Evolutionary conservation across 2,888 invertebrate species (phyloP).

Genomic region (Lithophane socia): DNA sequence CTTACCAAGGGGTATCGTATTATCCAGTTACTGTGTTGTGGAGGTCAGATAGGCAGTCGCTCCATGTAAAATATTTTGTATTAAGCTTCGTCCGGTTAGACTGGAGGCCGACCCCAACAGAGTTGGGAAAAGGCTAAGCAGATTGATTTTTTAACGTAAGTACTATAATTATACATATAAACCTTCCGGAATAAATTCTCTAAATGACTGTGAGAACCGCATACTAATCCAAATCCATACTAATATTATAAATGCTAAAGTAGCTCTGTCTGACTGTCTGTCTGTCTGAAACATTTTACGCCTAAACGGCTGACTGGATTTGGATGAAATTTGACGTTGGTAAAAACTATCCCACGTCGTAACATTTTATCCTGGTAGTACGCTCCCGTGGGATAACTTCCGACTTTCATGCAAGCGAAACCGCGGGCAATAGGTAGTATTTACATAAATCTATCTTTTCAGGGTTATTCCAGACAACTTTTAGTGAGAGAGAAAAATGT

Average conservation of each 20-base stretch:
- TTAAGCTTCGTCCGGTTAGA: too few species aligned
- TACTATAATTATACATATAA: not conserved
- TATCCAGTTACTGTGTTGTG: too few species aligned
- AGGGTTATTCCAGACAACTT: conserved; percentile 52
- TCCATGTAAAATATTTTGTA: too few species aligned
- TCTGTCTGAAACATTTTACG: not conserved
- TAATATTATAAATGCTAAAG: not conserved
- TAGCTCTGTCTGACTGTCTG: not conserved
- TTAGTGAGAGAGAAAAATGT: conserved; percentile 30
- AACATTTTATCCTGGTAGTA: too few species aligned
- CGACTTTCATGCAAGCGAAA: too few species aligned
- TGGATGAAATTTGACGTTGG: not conserved
- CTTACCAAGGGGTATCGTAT: too few species aligned
- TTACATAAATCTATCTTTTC: conserved; percentile 10
- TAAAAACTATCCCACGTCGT: too few species aligned
- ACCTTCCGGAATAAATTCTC: not conserved
- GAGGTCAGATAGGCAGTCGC: too few species aligned
- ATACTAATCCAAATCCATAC: not conserved
- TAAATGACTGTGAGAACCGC: not conserved
- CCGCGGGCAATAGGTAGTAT: not conserved
- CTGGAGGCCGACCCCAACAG: too few species aligned
- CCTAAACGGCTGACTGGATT: not conserved
- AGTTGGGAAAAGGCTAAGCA: too few species aligned
- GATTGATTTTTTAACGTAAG: too few species aligned
- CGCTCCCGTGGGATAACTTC: too few species aligned